Percentiles rank a stretch among this genome's conserved stretches.
phyloP scores from a whole-genome alignment of 1,140 invertebrate genomes.

The Calliopsis andreniformis region DNA sequence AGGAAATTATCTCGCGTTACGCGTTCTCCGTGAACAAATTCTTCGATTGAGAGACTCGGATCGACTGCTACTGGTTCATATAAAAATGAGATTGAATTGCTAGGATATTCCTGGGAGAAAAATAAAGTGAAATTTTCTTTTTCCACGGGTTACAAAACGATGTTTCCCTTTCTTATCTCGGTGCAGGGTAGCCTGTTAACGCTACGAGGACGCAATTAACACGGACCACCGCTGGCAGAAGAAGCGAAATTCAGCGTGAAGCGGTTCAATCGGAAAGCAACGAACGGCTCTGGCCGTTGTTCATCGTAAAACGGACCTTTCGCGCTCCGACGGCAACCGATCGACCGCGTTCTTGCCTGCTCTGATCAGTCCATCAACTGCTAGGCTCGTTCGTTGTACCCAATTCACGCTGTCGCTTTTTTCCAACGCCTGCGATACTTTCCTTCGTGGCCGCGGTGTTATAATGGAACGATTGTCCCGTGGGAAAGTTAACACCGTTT shows the following conservation, averaged over 20 bases:
- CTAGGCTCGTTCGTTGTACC: neutral
- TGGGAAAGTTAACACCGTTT: neutral
- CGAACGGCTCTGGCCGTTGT: neutral
- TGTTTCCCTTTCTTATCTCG: too few species aligned
- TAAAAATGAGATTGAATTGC: too few species aligned
- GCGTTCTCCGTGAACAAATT: neutral
- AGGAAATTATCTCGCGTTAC: conserved; percentile 4
- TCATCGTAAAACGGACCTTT: neutral
- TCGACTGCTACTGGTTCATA: too few species aligned
- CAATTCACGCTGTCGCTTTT: neutral
- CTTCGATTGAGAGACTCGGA: too few species aligned
- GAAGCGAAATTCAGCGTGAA: neutral
- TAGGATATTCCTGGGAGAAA: too few species aligned
- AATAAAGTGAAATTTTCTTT: neutral
- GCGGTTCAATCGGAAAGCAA: too few species aligned
- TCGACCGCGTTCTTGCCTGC: neutral
- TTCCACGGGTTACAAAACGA: too few species aligned
- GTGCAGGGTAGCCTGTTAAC: too few species aligned
- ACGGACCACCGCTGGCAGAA: too few species aligned
- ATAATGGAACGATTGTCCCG: conserved; percentile 26
- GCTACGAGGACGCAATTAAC: neutral
- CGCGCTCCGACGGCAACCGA: conserved; percentile 33
- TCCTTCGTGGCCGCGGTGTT: neutral
- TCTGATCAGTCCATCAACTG: conserved; percentile 3
- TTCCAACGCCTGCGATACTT: conserved; percentile 6